Conservation (phyloP, 92 coral and sea anemone species). For the Plumapathes pennacea region DNA sequence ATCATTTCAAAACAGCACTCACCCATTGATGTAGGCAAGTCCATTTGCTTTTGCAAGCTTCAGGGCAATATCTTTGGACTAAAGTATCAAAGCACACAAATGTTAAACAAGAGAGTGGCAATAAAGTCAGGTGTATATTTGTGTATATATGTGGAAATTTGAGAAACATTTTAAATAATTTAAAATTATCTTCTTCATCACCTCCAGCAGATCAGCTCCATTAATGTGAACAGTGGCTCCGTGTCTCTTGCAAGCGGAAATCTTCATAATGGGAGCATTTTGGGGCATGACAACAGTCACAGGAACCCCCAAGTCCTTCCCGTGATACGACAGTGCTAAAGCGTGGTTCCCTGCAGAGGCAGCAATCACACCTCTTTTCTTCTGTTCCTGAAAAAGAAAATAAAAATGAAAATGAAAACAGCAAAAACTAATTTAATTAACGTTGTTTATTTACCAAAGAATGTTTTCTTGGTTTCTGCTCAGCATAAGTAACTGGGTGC, state of each 20-base stretch:
- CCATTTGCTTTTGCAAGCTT: conserved; percentile 76
- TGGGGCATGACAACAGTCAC: conserved; percentile 93
- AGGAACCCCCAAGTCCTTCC: conserved; percentile 72
- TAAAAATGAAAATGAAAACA: neutral
- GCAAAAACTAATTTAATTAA: neutral
- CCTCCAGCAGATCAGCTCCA: conserved; percentile 86
- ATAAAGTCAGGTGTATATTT: neutral
- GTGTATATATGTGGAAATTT: neutral
- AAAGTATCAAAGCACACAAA: neutral
- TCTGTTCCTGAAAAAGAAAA: conserved; percentile 59
- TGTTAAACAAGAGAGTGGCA: neutral
- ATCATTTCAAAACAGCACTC: too few relatives aligned
- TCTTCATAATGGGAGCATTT: conserved; percentile 89
- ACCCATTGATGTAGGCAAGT: conserved; percentile 83
- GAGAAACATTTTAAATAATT: neutral
- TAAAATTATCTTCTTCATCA: too few relatives aligned
- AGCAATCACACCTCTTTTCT: conserved; percentile 78
- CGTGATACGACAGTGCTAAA: conserved; percentile 84
- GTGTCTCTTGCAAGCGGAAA: conserved; percentile 75
- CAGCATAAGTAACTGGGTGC: too few relatives aligned
- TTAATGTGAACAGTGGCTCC: conserved; percentile 80
- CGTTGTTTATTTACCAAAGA: too few relatives aligned
- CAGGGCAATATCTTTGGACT: conserved; percentile 85
- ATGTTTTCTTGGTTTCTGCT: neutral
- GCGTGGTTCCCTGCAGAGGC: conserved; percentile 97